Evolutionary conservation across 2,888 invertebrate genomes (phyloP).

Genomic region (Pandemis corylana): DNA sequence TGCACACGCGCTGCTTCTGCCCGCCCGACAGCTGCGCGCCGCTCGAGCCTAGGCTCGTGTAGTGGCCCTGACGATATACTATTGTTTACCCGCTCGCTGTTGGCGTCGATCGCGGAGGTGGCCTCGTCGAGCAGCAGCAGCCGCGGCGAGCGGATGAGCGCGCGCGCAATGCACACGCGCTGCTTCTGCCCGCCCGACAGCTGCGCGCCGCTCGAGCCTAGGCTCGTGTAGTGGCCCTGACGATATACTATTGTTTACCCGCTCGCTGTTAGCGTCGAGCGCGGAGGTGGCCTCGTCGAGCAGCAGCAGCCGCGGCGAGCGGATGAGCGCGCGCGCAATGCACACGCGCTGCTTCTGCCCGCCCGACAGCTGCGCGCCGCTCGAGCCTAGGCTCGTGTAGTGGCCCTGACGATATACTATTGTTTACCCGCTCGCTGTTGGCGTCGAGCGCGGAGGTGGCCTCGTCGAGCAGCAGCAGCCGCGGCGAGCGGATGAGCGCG

Average conservation of each 20-base stretch:
- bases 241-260: too few species aligned
- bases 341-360: conserved; percentile 92
- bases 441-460: too few species aligned
- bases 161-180: conserved; percentile 90
- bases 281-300: too few species aligned
- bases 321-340: conserved; percentile 87
- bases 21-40: conserved; percentile 89
- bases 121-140: conserved; percentile 89
- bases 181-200: conserved; percentile 90
- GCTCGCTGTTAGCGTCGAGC: too few species aligned
- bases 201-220: conserved; percentile 88
- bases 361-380: conserved; percentile 88
- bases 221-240: conserved; percentile 73
- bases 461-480: too few species aligned
- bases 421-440: too few species aligned
- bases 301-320: conserved; percentile 53
- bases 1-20: conserved; percentile 91
- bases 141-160: conserved; percentile 87
- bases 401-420: conserved; percentile 80
- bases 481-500: conserved; percentile 82
- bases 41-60: conserved; percentile 85
- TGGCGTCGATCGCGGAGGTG: conserved; percentile 88
- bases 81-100: conserved; percentile 86
- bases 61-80: conserved; percentile 82
- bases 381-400: conserved; percentile 88